A percentile compares a stretch with the other conserved stretches of the same genome.
These are phyloP conservation scores for Botia almorhae DNA, from an alignment of 2,797 vertebrate genomes.

Conservation along the genomic window DNA sequence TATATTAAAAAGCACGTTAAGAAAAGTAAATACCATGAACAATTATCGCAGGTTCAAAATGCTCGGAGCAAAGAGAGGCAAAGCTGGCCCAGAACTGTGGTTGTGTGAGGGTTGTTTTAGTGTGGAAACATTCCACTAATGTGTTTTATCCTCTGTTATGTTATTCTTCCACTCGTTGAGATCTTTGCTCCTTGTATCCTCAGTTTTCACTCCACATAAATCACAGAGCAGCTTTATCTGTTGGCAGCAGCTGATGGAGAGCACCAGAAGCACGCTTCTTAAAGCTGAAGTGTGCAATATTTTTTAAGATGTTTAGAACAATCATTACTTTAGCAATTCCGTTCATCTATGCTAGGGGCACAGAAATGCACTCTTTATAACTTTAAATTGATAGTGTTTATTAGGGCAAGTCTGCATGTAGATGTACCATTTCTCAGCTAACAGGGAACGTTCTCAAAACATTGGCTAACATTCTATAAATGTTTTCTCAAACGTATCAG, in stretches of 20 bases:
- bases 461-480: no score
- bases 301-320: neutral
- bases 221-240: conserved; percentile 70
- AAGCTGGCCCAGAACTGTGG: conserved; percentile 63
- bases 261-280: conserved; percentile 43
- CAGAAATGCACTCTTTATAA: neutral
- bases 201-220: conserved; percentile 76
- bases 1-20: neutral
- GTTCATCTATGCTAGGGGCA: neutral
- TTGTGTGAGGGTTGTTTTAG: conserved; percentile 59
- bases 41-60: conserved; percentile 52
- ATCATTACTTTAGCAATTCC: neutral
- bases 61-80: conserved; percentile 54
- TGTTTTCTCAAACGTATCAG: no score
- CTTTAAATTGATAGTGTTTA: conserved; percentile 72
- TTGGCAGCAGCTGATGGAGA: conserved; percentile 65
- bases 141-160: conserved; percentile 72
- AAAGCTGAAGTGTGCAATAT: conserved; percentile 15
- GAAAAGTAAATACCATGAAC: neutral
- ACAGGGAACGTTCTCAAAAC: no score
- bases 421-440: conserved; percentile 49
- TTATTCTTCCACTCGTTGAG: conserved; percentile 67
- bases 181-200: conserved; percentile 65
- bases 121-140: conserved; percentile 66
- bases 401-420: conserved; percentile 71